A percentile compares a stretch with the other conserved stretches of the same genome.
These are phyloP conservation scores for Epistrophella euchroma DNA, from an alignment of 2,888 invertebrate genomes.

Conservation along the genomic window DNA sequence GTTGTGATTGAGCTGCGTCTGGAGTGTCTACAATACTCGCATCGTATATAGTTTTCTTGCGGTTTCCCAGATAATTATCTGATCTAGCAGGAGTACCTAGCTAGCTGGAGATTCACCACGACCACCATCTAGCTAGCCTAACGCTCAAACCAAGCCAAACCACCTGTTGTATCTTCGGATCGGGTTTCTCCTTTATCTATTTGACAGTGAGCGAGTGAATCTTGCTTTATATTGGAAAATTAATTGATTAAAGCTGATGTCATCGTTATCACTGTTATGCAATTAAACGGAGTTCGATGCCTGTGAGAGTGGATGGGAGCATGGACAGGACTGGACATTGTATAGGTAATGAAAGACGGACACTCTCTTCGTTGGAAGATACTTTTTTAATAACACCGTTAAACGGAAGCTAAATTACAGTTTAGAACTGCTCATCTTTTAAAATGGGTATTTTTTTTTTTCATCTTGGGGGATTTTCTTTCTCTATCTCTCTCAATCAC, in stretches of 20 bases:
- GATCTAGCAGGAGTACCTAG: conserved; percentile 6
- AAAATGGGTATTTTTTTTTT: not conserved
- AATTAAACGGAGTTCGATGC: conserved; percentile 35
- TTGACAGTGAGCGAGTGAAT: conserved; percentile 47
- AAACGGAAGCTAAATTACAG: conserved; percentile 55
- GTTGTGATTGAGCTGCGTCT: conserved; percentile 48
- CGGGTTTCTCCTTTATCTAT: conserved; percentile 22
- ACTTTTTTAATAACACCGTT: conserved; percentile 46
- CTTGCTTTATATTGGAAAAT: conserved; percentile 48
- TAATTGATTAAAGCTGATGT: conserved; percentile 66
- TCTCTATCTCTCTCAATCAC: no score
- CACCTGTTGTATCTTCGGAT: conserved; percentile 15
- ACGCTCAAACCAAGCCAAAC: not conserved
- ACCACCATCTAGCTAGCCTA: not conserved
- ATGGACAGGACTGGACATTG: not conserved
- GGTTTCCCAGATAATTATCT: conserved; percentile 47
- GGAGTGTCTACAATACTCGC: conserved; percentile 17
- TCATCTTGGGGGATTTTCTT: not conserved
- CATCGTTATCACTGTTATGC: conserved; percentile 66
- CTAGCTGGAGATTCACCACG: not conserved
- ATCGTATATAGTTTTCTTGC: conserved; percentile 37
- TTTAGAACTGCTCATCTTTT: conserved; percentile 23
- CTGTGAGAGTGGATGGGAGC: conserved; percentile 6
- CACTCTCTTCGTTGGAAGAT: conserved; percentile 16
- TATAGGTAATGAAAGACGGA: not conserved